Evolutionary conservation across 2,888 invertebrate species (phyloP), one percentile per base, ranked within the genome.

Genomic region (Neoascia interrupta): DNA sequence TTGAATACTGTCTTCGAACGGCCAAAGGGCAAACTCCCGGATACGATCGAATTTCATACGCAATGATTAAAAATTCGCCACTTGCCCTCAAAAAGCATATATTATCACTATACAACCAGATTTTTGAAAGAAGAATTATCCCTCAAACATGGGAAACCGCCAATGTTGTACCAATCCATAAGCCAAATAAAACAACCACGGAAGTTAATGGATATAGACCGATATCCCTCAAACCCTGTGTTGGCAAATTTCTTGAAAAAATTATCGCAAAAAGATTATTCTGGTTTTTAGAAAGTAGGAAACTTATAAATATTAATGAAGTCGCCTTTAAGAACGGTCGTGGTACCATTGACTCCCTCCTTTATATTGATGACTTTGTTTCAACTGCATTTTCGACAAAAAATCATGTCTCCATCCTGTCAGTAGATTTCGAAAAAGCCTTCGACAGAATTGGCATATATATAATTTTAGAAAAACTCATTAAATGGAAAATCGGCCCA

Each of bases 61-160:
- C 31, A 2, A 49, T 49, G 31, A 10, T 49, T 1, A 31, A 18
- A 49, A 28, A 49, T n/a, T 10, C 18, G 1, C 49, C 49, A 1
- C 1, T 1, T 8, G 2, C 2, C 0, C 18, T 28, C 1, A 41
- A 56, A 19, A 5, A 13, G 5, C 6, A 41, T 1, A 5, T 56
- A 18, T 1, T 56, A 3, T n/a, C 11, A 6, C n/a, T 56, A 1
- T 56, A 41, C 28, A 56, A 56, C 8, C 3, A 28, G 8, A 41
- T 56, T 6, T 43, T 10, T 6, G 47, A 70, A 54, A n/a, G n/a
- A n/a, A n/a, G n/a, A n/a, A n/a, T n/a, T n/a, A n/a, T n/a, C n/a
- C 56, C 41, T 5, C 56, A 41, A 31, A 31, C 2, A 4, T 56
- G 43, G 28, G 19, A 19, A 43, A 28, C 15, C 2, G 28, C 56